A percentile compares a stretch with the other conserved stretches of the same genome.
Evolutionary conservation across 53 echinoderm and acorn worm species (phyloP).

Genomic region (Patiria pectinifera): DNA sequence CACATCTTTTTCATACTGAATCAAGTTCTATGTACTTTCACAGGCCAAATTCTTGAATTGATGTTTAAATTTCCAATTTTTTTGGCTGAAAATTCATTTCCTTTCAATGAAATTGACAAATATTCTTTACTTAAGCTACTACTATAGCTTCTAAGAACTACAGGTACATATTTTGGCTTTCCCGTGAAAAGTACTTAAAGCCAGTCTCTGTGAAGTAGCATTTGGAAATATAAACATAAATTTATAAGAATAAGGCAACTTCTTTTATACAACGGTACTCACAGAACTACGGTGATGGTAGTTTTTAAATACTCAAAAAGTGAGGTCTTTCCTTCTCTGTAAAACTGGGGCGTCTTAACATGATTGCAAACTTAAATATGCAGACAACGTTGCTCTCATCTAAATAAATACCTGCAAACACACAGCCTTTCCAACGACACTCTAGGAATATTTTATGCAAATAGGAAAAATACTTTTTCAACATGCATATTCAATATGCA

Average conservation of each 20-base stretch:
- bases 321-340: slow-evolving; percentile 27
- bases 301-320: slow-evolving; percentile 60
- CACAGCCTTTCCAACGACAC: slow-evolving; percentile 11
- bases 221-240: slow-evolving; percentile 12
- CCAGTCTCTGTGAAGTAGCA: neutral
- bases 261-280: neutral
- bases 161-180: too few species aligned
- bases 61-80: neutral
- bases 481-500: slow-evolving; percentile 60
- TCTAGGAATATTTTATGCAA: slow-evolving; percentile 48
- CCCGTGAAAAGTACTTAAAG: too few species aligned
- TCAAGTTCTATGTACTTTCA: slow-evolving; percentile 38
- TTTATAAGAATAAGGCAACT: slow-evolving; percentile 12
- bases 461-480: slow-evolving; percentile 12
- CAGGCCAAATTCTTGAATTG: neutral
- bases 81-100: neutral
- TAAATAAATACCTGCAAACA: slow-evolving; percentile 50
- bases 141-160: neutral
- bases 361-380: slow-evolving; percentile 58
- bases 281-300: slow-evolving; percentile 31
- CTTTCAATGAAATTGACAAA: neutral
- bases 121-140: neutral
- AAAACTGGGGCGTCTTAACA: slow-evolving; percentile 24
- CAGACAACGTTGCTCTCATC: slow-evolving; percentile 12
- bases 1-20: neutral